Conservation (phyloP, 2,888 invertebrate genomes). For the Phragmatobia fuliginosa region DNA sequence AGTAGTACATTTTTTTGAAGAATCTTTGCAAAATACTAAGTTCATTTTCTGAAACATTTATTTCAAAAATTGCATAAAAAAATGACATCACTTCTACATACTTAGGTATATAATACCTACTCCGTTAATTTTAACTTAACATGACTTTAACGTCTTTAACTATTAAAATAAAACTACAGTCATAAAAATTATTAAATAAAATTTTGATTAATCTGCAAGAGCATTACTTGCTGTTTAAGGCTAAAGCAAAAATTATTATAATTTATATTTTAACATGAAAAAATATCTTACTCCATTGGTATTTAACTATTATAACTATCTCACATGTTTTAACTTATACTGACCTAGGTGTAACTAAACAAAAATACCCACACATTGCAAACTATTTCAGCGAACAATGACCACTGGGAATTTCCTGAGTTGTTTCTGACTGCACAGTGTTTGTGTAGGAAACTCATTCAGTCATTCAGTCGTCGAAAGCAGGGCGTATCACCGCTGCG, state of each 20-base stretch:
- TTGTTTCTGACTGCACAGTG: conserved; percentile 50
- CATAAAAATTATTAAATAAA: too few species aligned
- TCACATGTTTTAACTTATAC: not conserved
- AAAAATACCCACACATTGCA: not conserved
- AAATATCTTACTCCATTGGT: too few species aligned
- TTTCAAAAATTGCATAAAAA: not conserved
- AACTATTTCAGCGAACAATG: conserved; percentile 29
- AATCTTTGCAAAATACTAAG: not conserved
- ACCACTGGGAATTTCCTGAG: conserved; percentile 45
- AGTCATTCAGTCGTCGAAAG: conserved; percentile 57
- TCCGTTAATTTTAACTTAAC: not conserved
- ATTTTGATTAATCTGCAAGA: too few species aligned
- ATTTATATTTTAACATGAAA: too few species aligned
- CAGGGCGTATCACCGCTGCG: conserved; percentile 61
- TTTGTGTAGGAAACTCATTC: conserved; percentile 56
- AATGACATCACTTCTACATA: too few species aligned
- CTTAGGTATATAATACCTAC: too few species aligned
- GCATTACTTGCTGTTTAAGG: too few species aligned
- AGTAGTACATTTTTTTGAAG: too few species aligned
- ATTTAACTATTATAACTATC: too few species aligned
- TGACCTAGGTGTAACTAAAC: not conserved
- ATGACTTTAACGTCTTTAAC: too few species aligned
- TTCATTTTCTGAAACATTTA: not conserved
- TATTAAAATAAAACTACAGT: too few species aligned
- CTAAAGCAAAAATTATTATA: not conserved